These are phyloP conservation scores for Neotragus pygmaeus DNA, from an alignment of 2,113 vertebrate species.

Conservation along the genomic window DNA sequence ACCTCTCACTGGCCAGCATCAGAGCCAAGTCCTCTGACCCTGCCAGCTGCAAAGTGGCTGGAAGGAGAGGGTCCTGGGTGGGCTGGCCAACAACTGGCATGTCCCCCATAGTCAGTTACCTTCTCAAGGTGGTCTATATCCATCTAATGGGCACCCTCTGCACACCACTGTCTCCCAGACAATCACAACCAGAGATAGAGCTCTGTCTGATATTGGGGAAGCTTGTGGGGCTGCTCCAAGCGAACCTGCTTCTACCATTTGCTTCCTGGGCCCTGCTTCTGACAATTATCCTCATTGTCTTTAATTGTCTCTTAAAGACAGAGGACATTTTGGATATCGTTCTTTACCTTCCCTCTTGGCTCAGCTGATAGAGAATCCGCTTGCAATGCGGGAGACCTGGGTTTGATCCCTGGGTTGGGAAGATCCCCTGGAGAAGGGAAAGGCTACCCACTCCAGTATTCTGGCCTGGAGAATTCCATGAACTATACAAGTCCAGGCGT, in stretches of 20 bases:
- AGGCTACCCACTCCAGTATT: not conserved
- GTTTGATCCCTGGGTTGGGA: not conserved
- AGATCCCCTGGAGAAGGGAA: not conserved
- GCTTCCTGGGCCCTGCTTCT: not conserved
- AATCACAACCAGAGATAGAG: not conserved
- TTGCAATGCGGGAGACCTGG: not conserved
- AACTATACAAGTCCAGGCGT: not conserved
- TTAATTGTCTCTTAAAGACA: not conserved
- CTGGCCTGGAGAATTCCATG: not conserved
- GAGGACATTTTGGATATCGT: not conserved
- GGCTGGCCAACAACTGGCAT: not conserved
- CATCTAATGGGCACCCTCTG: rapidly evolving
- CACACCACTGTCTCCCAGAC: not conserved
- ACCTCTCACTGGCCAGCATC: not conserved
- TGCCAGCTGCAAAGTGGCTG: not conserved
- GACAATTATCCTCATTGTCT: not conserved
- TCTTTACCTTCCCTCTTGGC: not conserved
- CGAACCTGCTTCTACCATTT: not conserved
- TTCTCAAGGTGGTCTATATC: not conserved
- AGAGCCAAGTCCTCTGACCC: not conserved
- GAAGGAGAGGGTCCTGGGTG: not conserved
- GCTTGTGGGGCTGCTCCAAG: not conserved
- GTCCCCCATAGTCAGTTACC: not conserved
- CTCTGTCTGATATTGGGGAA: not conserved
- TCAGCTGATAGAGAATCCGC: not conserved